Evolutionary conservation across 2,888 invertebrate species (phyloP), one percentile per base, ranked within the genome.

Genomic region (Papilio gigon): DNA sequence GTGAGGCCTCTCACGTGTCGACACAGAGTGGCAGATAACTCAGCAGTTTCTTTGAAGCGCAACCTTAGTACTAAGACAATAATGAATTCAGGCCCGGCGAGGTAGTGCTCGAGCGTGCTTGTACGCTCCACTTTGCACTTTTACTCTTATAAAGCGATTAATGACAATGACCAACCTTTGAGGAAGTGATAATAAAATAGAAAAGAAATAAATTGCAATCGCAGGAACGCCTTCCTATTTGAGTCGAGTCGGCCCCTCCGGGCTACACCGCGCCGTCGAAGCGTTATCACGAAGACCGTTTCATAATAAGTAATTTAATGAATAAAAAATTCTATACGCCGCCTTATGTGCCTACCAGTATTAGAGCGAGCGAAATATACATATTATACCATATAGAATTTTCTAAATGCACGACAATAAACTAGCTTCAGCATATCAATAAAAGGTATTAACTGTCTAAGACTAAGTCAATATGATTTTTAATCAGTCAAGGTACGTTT

Each of bases 1-100:
- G 80, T 80, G 80, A 84, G 82, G 76, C 78, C 77, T 80, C 78
- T 81, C 79, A 77, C 80, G 80, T 79, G 78, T 79, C 79, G 80
- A 75, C 77, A 75, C 78, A 76, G 80, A 80, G 80, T 78, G 78
- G 79, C 58, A 70, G 68, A 72, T 72, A 83, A 85, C 85, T 89
- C 89, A 89, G 90, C 89, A 87, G 82, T 88, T 89, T 88, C 88
- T 89, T 90, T 89, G 87, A 89, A 84, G 85, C 85, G 84, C 87
- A 85, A 85, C 85, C 80, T 84, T 81, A 79, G 82, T 80, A 82
- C 76, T 83, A 83, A 84, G 86, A 88, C 87, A 88, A 88, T 89
- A 89, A 89, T 89, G 88, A 89, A 89, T 89, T 89, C 89, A 85
- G 85, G 81, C 83, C 74, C 78, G 81, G 78, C 77, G 79, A 74